Base-by-base conservation (phyloP, 1,140 invertebrate genomes). In the Drosophila albomicans region DNA sequence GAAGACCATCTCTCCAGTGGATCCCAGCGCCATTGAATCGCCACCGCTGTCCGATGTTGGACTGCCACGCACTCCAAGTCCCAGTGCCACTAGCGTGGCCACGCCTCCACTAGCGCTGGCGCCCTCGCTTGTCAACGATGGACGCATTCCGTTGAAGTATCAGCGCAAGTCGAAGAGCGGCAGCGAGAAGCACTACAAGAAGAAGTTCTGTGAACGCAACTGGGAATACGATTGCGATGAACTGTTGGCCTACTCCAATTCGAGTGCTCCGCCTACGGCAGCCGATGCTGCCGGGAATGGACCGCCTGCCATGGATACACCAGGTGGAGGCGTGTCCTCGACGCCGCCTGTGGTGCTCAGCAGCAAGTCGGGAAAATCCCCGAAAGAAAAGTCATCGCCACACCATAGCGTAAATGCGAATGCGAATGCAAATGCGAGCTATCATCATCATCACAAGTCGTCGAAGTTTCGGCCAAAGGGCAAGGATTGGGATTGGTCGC, bases 401-500 rank as follows among this genome's bases (percentile, higher is more conserved):
- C 81, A 82, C 69, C 76, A 79, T 51, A 78, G 62, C 62, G 32
- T 48, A 8, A 74, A 54, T 25, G 13, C 54, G n/a, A 78, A 41
- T 52, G 20, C 49, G 1, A 61, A 63, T 41, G 32, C 70, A 16
- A 58, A 58, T 69, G 54, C 70, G 62, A 82, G 75, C 52, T 74
- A 86, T 15, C 76, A 82, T 59, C 81, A 90, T 72, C 85, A 90
- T 58, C 91, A 92, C 69, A 92, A 92, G 59, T 86, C 91, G 8
- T 92, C 92, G 8, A 96, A 95, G 91, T 96, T 96, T 92, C 93
- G 95, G 78, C 95, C 95, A 1, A 96, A 96, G 87, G 95, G 95
- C 43, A 96, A 96, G 88, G 95, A 95, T 79, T 96, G 95, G 95
- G 95, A 96, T 91, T 96, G 95, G 95, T 92, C 91, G 16, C 58